These are phyloP conservation scores for Drosophila lacertosa DNA, from an alignment of 1,140 invertebrate species.

Conservation along the genomic window DNA sequence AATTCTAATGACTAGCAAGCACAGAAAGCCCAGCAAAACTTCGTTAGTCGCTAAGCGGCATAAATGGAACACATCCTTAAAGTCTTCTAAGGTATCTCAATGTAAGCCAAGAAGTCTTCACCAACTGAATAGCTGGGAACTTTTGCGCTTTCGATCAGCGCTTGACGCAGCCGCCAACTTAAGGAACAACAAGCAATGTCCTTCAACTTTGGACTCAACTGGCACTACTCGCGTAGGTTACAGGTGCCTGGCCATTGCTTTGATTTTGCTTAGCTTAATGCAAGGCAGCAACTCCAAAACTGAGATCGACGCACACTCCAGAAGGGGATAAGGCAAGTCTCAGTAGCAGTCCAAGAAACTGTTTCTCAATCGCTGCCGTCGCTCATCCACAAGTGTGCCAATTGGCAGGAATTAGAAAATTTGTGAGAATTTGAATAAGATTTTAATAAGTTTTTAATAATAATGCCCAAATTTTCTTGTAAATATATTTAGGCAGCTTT, in stretches of 20 bases:
- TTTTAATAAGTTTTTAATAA: too few relatives aligned
- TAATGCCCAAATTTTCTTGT: too few relatives aligned
- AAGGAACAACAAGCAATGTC: not conserved
- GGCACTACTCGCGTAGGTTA: not conserved
- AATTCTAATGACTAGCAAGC: constrained; percentile 10
- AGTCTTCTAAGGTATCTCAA: not conserved
- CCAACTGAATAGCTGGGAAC: constrained; percentile 2
- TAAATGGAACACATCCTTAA: not conserved
- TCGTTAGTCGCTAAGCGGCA: not conserved
- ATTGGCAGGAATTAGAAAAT: too few relatives aligned
- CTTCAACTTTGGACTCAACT: not conserved
- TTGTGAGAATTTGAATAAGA: too few relatives aligned
- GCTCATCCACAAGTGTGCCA: too few relatives aligned
- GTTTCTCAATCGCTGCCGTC: too few relatives aligned
- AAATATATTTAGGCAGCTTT: too few relatives aligned
- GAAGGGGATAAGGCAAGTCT: too few relatives aligned
- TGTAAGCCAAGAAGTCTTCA: not conserved
- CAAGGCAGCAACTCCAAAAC: not conserved
- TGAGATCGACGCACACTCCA: not conserved
- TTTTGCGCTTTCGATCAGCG: constrained; percentile 7
- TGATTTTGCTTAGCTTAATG: not conserved
- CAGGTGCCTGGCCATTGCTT: not conserved
- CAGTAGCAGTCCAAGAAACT: too few relatives aligned
- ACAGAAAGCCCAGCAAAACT: not conserved
- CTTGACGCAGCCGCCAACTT: constrained; percentile 17